These are phyloP conservation scores for Andrena marginata DNA, from an alignment of 2,888 invertebrate species.

Conservation along the genomic window DNA sequence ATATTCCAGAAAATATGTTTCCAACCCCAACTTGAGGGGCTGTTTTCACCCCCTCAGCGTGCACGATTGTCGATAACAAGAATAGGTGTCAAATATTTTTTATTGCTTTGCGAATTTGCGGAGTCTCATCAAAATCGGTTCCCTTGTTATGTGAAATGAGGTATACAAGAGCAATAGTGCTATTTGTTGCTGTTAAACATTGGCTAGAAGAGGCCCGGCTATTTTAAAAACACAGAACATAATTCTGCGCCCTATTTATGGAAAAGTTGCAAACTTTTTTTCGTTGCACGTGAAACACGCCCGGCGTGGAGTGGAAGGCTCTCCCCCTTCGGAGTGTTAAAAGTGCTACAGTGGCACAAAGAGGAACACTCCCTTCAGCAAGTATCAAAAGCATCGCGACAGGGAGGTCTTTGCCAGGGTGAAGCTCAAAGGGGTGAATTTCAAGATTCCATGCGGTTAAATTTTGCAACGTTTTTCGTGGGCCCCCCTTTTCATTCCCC, in stretches of 20 bases:
- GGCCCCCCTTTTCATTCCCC: not conserved
- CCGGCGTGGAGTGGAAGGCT: constrained; percentile 6
- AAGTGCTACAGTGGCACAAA: constrained; percentile 44
- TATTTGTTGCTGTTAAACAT: not conserved
- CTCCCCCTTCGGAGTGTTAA: constrained; percentile 10
- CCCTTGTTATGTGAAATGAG: not conserved
- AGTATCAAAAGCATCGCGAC: constrained; percentile 47
- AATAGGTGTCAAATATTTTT: too few relatives aligned
- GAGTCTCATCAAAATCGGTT: too few relatives aligned
- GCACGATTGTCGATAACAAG: too few relatives aligned
- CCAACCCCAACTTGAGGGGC: too few relatives aligned
- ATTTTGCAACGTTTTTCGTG: constrained; percentile 5
- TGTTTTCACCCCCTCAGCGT: too few relatives aligned
- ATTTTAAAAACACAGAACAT: constrained; percentile 6
- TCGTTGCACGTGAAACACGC: constrained; percentile 16
- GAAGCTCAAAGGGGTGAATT: constrained; percentile 20
- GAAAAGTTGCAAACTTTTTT: constrained; percentile 18
- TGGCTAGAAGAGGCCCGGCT: not conserved
- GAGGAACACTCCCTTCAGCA: constrained; percentile 32
- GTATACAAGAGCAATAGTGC: not conserved
- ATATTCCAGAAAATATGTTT: too few relatives aligned
- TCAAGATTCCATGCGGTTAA: constrained; percentile 23
- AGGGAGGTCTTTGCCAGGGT: constrained; percentile 29
- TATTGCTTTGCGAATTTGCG: too few relatives aligned
- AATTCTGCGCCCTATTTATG: constrained; percentile 14